Evolutionary conservation across 2,113 vertebrate genomes (phyloP).

Genomic region (Pterocles burchelli): DNA sequence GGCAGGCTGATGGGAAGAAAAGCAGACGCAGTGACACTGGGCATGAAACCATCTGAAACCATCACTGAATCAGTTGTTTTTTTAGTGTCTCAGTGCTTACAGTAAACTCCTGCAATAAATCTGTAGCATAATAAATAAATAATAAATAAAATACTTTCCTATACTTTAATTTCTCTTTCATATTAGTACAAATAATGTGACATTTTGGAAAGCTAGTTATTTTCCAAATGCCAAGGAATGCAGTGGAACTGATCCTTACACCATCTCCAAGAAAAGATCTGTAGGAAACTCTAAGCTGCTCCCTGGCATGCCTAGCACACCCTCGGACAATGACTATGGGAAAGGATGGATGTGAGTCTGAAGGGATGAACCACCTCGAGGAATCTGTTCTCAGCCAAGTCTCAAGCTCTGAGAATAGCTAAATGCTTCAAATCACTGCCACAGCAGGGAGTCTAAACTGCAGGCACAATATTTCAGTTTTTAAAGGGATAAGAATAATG

Average conservation of each 20-base stretch:
- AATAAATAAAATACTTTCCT: background rate
- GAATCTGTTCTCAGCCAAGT: background rate
- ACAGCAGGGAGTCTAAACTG: background rate
- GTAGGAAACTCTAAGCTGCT: background rate
- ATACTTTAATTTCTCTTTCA: background rate
- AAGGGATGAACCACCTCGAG: background rate
- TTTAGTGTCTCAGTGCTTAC: background rate
- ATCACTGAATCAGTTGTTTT: background rate
- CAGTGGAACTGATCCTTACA: background rate
- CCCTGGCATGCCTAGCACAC: background rate
- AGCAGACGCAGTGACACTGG: background rate
- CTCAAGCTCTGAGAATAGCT: background rate
- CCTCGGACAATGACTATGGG: fast-evolving
- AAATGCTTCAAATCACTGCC: background rate
- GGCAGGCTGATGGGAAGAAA: background rate
- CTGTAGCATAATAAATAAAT: background rate
- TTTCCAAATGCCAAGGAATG: background rate
- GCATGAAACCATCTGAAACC: background rate
- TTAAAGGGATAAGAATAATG: slow-evolving; percentile 29
- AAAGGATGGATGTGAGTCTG: background rate
- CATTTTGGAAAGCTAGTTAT: background rate
- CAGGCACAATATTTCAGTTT: slow-evolving; percentile 29
- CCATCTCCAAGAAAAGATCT: background rate
- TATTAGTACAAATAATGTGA: background rate
- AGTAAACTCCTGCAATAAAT: background rate